Evolutionary conservation across 2,797 vertebrate species (phyloP), one percentile per base, ranked within the genome.

Genomic region (Euthynnus affinis): DNA sequence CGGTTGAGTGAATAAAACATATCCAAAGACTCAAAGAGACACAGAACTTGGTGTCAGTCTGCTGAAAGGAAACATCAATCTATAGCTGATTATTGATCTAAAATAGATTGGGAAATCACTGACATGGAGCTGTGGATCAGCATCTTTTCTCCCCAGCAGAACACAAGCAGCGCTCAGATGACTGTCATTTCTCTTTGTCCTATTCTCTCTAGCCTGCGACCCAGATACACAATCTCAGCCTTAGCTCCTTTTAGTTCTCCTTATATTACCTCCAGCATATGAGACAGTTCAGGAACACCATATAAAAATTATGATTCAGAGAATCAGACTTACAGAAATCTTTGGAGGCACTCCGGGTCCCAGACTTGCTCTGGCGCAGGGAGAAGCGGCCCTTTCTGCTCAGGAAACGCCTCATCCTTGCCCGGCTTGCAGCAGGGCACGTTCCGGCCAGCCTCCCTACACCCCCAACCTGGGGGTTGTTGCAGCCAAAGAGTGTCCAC

Each of bases 281-380:
- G 6, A 82, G 83, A 48, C 58, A 34, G 13, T 64, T 86, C 13
- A 75, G 42, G 34, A 81, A 51, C 13, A 76, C 57, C 29, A 48
- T 40, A 32, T 0, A 70, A 2, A 73, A 82, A 79, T 20, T 4
- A 48, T 12, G 3, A 78, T 32, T 76, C 14, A 55, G 44, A 70
- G 44, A 74, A 86, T 59, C 0, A 56, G 49, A 97, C 97, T 97
- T 91, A 97, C 96, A 95, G 94, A 97, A 97, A 79, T 96, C 95
- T 80, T 95, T 94, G 74, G 95, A 93, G 86, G 95, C 94, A 59
- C 93, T 85, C 67, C 93, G 84, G 2, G 93, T 94, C 46, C 93
- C 88, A 14, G 94, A 86, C 73, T 85, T 93, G 93, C 92, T 95
- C 90, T 95, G 95, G 83, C 93, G 90, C 34, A 94, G 93, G 4